Evolutionary conservation across 2,888 invertebrate genomes (phyloP), one percentile per base, ranked within the genome.

Genomic region (Macroteleia sp.): DNA sequence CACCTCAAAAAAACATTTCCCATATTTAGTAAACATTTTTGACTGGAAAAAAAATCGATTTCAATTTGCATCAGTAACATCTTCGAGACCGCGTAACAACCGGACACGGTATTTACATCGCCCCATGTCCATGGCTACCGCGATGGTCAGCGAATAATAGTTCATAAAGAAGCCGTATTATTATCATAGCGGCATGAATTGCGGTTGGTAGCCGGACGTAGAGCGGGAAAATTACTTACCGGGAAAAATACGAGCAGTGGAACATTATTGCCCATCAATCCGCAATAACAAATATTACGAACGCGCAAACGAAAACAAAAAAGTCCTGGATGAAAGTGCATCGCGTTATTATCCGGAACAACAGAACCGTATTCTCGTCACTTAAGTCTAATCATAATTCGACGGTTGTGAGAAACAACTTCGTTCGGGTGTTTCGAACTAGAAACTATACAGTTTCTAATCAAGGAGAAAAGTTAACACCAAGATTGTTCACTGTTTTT

Each of bases 181-280:
- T 79, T 79, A 77, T 76, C 64, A 73, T 69, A 73, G 79, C 70
- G 66, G 75, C 76, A 76, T 69, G 76, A 76, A 73, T 73, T 79
- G 79, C 75, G 75, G 75, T 76, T 62, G 75, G 78, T 70, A 75
- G 66, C 74, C 64, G 78, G 74, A 79, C 66, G 66, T 64, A 66
- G 64, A 70, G 64, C 59, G 32, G 74, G 75, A 67, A 79, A 75
- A 79, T 79, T 75, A 71, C 67, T 66, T 57, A 67, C 79, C 14
- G 42, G 54, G 67, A 66, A 79, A 75, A 79, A 75, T 79, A 46
- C 64, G 66, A 67, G 39, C 71, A 61, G 50, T 39, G 56, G 56
- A 75, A 59, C 71, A 36, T 79, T 71, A 79, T 75, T 75, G 62
- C 39, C 67, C 74, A 75, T 79, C 75, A 75, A 76, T 76, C 41